phyloP scores from a whole-genome alignment of 2,797 vertebrate species.

The Propithecus deckenii region DNA sequence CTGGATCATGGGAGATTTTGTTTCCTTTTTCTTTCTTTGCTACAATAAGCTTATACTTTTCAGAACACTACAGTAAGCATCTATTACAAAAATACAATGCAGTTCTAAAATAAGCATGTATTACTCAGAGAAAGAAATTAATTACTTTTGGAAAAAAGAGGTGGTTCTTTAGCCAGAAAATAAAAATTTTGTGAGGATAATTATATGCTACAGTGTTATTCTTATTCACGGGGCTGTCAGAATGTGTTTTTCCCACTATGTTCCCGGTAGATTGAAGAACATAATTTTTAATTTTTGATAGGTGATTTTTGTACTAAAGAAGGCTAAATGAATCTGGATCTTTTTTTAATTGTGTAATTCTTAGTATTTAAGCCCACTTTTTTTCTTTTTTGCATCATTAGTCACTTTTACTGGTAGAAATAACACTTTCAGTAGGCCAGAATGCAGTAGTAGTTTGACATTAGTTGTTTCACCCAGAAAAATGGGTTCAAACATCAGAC shows the following conservation, averaged over 20 bases:
- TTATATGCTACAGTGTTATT: neutral
- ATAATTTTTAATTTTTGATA: neutral
- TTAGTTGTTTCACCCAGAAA: neutral
- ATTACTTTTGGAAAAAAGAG: neutral
- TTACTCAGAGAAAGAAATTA: neutral
- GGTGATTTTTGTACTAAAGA: neutral
- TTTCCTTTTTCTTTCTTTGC: conserved; percentile 4
- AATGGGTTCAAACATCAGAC: neutral
- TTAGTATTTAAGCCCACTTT: neutral
- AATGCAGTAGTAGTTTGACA: fast-evolving
- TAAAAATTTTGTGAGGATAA: neutral
- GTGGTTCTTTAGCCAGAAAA: neutral
- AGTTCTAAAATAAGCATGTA: neutral
- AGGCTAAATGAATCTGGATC: neutral
- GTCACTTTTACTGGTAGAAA: neutral
- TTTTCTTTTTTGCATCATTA: neutral
- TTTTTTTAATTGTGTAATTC: neutral
- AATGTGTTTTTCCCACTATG: neutral
- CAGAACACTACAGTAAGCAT: neutral
- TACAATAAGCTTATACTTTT: neutral
- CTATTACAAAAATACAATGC: neutral
- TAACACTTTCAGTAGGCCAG: neutral
- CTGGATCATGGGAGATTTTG: neutral
- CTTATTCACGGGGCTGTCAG: neutral
- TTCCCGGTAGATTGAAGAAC: neutral